Percentiles rank a stretch among this genome's conserved stretches.
Evolutionary conservation across 2,797 vertebrate species (phyloP).

Genomic region (Potorous gilbertii): DNA sequence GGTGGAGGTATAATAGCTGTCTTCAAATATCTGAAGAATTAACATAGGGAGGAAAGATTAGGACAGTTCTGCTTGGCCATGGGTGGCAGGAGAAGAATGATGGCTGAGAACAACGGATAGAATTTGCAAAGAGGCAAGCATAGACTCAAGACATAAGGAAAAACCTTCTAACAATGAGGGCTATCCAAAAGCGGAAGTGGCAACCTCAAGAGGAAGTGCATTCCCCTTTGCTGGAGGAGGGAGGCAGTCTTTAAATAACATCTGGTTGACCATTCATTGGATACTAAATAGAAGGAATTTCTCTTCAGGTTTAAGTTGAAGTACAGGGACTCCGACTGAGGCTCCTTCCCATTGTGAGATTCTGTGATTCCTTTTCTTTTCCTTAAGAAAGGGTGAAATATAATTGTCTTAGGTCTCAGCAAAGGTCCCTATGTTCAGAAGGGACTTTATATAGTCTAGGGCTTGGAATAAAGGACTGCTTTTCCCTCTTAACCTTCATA

Average conservation of each 20-base stretch:
- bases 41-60: not conserved
- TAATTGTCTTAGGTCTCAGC: not conserved
- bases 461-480: not conserved
- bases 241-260: not conserved
- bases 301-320: not conserved
- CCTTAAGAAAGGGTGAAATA: not conserved
- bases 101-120: not conserved
- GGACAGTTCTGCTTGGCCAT: not conserved
- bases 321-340: not conserved
- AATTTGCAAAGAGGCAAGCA: not conserved
- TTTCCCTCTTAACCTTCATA: not conserved
- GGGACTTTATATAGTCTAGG: not conserved
- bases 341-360: not conserved
- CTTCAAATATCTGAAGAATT: not conserved
- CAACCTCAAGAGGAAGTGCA: not conserved
- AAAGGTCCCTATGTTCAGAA: not conserved
- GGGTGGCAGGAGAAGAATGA: not conserved
- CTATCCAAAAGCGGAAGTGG: not conserved
- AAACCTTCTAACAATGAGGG: not conserved
- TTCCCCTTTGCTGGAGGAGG: not conserved
- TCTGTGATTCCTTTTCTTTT: not conserved
- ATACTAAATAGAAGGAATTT: not conserved
- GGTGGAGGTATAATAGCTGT: not conserved
- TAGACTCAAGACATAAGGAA: not conserved
- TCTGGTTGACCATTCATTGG: not conserved